phyloP scores from a whole-genome alignment of 2,797 vertebrate genomes.

The Malacoraja senta region DNA sequence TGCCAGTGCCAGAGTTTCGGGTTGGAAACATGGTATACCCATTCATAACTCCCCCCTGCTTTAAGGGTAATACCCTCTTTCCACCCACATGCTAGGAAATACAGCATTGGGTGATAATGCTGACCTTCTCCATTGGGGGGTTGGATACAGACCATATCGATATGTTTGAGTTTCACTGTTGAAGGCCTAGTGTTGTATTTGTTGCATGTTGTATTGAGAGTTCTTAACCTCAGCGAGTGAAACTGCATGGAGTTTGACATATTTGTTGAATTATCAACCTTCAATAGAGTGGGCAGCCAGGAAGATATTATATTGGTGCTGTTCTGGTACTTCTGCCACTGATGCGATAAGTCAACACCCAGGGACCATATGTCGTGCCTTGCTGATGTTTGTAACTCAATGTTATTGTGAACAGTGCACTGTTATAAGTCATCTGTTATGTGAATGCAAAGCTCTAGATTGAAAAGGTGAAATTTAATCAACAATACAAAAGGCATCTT shows the following conservation, averaged over 20 bases:
- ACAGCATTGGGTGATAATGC: neutral
- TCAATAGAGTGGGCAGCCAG: too few relatives aligned
- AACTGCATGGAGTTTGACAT: neutral
- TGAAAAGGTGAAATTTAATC: constrained; percentile 7
- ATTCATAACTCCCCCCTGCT: neutral
- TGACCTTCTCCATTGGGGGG: neutral
- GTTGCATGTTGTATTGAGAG: neutral
- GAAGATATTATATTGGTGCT: neutral
- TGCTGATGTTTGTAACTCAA: neutral
- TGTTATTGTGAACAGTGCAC: neutral
- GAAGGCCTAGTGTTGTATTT: neutral
- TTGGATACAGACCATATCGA: neutral
- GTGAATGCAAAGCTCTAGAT: neutral
- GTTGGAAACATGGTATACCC: neutral
- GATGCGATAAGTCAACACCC: neutral
- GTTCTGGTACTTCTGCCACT: neutral
- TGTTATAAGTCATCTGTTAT: neutral
- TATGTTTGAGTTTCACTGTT: neutral
- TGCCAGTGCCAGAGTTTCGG: neutral
- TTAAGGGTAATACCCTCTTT: neutral
- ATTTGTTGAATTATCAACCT: neutral
- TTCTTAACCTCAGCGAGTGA: neutral
- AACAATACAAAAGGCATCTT: neutral
- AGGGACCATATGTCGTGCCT: neutral
- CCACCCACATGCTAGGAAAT: neutral